phyloP scores from a whole-genome alignment of 2,113 vertebrate species.

The Tretioscincus oriximinensis region DNA sequence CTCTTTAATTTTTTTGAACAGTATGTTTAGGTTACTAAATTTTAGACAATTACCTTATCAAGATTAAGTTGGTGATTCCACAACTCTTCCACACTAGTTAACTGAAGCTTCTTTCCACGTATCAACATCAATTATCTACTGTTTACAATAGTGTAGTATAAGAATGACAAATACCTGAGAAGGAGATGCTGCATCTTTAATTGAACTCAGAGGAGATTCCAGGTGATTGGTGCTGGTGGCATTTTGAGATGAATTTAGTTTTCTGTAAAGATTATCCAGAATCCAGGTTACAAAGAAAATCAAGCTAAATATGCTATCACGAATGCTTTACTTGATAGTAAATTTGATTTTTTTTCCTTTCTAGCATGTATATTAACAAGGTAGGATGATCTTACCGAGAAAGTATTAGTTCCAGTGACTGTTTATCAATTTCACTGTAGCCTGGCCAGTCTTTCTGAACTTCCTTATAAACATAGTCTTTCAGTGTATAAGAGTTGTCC shows the following conservation, averaged over 20 bases:
- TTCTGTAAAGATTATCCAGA: conserved; percentile 69
- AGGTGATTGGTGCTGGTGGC: conserved; percentile 58
- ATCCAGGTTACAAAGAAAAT: conserved; percentile 53
- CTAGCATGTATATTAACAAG: neutral
- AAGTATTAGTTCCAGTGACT: conserved; percentile 79
- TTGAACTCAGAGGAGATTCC: conserved; percentile 52
- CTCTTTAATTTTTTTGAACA: no score
- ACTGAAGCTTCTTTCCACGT: neutral
- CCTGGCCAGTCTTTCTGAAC: conserved; percentile 91
- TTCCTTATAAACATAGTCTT: conserved; percentile 87
- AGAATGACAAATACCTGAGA: conserved; percentile 65
- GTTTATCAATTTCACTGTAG: conserved; percentile 84
- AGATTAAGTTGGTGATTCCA: neutral
- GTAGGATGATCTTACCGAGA: conserved; percentile 74
- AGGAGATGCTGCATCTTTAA: conserved; percentile 58
- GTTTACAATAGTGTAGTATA: neutral
- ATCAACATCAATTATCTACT: neutral
- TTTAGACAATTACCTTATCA: neutral
- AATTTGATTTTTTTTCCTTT: neutral
- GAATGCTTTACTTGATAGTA: neutral
- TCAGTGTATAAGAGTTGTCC: conserved; percentile 88
- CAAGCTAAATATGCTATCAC: neutral
- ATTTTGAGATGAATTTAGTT: conserved; percentile 66
- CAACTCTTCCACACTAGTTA: neutral
- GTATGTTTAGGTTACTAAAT: neutral